Base-by-base conservation (phyloP, 2,888 invertebrate species). In the Diadromus collaris region DNA sequence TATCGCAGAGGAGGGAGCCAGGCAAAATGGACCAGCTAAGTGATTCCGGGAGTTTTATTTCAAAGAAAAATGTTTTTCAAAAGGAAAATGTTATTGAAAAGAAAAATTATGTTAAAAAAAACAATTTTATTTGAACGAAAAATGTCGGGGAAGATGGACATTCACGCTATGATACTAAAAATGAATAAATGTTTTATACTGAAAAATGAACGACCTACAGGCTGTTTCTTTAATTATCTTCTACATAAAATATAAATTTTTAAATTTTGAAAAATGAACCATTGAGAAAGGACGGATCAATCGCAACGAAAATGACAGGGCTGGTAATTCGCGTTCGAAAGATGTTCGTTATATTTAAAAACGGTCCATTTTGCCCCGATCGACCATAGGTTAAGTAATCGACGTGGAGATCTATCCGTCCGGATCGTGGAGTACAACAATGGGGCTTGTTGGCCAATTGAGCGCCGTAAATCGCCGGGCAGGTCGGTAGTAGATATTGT, bases 401-500 rank as follows among this genome's bases (percentile, higher is more conserved):
- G 24, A 54, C 13, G 24, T 1, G 16, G 6, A 27, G 3, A 24
- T 54, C 16, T 54, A 54, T 24, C 6, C 27, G 10, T 27, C 16
- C 54, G 24, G 3, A 54, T 48, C 48, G 48, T 19, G 27, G 27
- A 24, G 13, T 10, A 54, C 24, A 10, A 54, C 24, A 10, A 24
- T 16, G 54, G 13, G 5, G 24, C 6, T 24, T 54, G 54, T 54
- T 54, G 21, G 54, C 54, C 54, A 27, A 54, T 54, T 27, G 27
- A 54, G 4, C 54, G 13, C 24, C 13, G 54, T 54, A 54, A 54
- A 27, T 54, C 21, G 54, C 13, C 16, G 21, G n/a, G 29, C 27
- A 38, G 29, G 56, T 21, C 32, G 48, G 32, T 27, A 63, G 73
- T 67, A 58, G 68, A 69, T 41, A 68, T 78, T 71, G 34, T 75